These are phyloP conservation scores for Clusia tigrina DNA, from an alignment of 2,888 invertebrate species.

Conservation along the genomic window DNA sequence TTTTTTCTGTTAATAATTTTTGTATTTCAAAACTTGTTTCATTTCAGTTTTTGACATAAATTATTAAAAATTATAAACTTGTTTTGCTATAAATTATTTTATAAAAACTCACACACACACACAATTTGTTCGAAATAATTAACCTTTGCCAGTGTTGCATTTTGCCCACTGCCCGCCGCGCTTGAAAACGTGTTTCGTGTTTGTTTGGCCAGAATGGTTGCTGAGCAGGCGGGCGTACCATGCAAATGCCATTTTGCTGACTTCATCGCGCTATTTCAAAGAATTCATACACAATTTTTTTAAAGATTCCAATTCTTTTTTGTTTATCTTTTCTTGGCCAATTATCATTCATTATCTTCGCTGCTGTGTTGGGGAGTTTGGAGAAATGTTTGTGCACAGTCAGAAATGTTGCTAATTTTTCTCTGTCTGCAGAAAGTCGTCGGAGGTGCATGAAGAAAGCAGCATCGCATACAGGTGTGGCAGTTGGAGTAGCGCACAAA, in stretches of 20 bases:
- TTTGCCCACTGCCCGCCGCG: neutral
- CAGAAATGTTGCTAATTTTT: neutral
- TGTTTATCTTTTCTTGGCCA: neutral
- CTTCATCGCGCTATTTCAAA: neutral
- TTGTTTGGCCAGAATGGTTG: too few species aligned
- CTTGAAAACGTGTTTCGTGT: neutral
- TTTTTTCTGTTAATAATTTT: too few species aligned
- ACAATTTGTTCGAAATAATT: too few species aligned
- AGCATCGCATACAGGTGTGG: too few species aligned
- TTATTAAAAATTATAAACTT: neutral
- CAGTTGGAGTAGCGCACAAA: too few species aligned
- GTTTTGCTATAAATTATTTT: neutral
- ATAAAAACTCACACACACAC: too few species aligned
- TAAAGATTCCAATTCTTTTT: neutral
- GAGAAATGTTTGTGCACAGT: neutral
- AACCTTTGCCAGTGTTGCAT: too few species aligned
- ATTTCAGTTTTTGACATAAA: too few species aligned
- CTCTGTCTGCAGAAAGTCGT: neutral
- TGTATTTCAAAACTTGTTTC: too few species aligned
- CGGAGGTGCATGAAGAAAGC: too few species aligned
- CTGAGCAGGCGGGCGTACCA: too few species aligned
- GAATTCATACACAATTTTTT: neutral
- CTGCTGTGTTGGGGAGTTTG: neutral
- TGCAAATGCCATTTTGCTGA: neutral
- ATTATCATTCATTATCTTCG: constrained; percentile 2